phyloP scores from a whole-genome alignment of 2,113 vertebrate species.

The Hippoglossus stenolepis region DNA sequence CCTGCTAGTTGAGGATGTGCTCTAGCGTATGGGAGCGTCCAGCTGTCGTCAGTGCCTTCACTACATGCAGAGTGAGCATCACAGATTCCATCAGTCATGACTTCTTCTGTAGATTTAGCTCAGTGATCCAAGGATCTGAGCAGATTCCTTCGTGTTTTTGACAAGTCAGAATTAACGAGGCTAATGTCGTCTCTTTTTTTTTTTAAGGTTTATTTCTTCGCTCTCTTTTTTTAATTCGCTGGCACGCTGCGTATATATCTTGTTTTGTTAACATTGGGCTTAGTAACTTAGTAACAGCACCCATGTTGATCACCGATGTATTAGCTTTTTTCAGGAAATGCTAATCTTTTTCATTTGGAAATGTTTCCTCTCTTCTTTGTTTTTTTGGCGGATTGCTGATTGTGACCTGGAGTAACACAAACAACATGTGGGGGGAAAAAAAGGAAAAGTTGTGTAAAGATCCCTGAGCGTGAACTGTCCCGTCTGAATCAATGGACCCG shows the following conservation, averaged over 20 bases:
- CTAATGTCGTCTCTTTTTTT: neutral
- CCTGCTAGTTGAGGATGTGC: slow-evolving; percentile 40
- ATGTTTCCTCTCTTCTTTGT: slow-evolving; percentile 26
- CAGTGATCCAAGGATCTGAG: slow-evolving; percentile 24
- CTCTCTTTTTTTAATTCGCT: slow-evolving; percentile 16
- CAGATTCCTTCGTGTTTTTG: slow-evolving; percentile 52
- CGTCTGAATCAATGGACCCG: slow-evolving; percentile 39
- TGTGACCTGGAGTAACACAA: slow-evolving; percentile 15
- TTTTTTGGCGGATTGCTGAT: neutral
- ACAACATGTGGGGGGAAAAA: neutral
- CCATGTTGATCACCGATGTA: slow-evolving; percentile 34
- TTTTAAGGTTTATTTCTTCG: neutral
- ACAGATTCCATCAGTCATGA: slow-evolving; percentile 41
- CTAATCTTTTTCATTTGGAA: neutral
- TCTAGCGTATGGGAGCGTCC: slow-evolving; percentile 40
- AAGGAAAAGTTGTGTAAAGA: neutral
- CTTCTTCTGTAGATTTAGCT: slow-evolving; percentile 38
- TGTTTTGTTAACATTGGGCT: slow-evolving; percentile 28
- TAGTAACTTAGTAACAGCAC: slow-evolving; percentile 20
- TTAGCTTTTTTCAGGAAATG: slow-evolving; percentile 19
- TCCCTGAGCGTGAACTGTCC: slow-evolving; percentile 29
- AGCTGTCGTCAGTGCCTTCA: slow-evolving; percentile 78
- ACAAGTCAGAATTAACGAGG: slow-evolving; percentile 32
- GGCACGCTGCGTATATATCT: slow-evolving; percentile 13
- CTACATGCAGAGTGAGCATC: slow-evolving; percentile 57